phyloP scores from a whole-genome alignment of 2,888 invertebrate genomes.

The Tiliacea citrago region DNA sequence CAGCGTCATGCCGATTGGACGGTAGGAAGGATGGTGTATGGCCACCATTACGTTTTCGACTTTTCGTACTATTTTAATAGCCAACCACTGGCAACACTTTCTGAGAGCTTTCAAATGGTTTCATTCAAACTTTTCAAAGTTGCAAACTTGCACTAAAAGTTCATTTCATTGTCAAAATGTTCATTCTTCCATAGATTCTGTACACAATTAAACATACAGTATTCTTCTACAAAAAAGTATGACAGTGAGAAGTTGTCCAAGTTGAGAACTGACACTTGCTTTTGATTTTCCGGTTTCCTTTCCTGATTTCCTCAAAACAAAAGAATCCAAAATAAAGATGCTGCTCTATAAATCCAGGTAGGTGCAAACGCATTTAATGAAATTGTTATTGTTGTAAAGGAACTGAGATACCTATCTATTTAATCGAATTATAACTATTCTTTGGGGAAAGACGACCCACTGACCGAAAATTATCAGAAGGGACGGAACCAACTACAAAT shows the following conservation, averaged over 20 bases:
- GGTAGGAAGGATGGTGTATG: too few relatives aligned
- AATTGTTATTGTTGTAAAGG: background rate
- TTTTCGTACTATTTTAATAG: background rate
- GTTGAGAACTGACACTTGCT: background rate
- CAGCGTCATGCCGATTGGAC: too few relatives aligned
- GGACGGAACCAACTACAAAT: background rate
- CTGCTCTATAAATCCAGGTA: background rate
- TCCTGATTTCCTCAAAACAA: slow-evolving; percentile 1
- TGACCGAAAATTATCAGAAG: too few relatives aligned
- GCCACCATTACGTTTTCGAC: too few relatives aligned
- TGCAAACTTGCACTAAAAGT: background rate
- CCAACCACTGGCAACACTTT: slow-evolving; percentile 15
- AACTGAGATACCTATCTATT: background rate
- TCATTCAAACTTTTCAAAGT: too few relatives aligned
- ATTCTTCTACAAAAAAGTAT: background rate
- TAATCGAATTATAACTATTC: background rate
- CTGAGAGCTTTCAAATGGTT: slow-evolving; percentile 3
- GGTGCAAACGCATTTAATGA: background rate
- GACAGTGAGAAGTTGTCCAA: too few relatives aligned
- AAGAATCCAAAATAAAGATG: background rate
- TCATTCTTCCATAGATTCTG: too few relatives aligned
- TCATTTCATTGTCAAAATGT: background rate
- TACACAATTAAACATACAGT: too few relatives aligned
- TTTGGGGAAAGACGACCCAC: background rate
- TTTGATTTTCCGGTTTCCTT: background rate